phyloP scores from a whole-genome alignment of 2,797 vertebrate species.

The Alectoris magna region DNA sequence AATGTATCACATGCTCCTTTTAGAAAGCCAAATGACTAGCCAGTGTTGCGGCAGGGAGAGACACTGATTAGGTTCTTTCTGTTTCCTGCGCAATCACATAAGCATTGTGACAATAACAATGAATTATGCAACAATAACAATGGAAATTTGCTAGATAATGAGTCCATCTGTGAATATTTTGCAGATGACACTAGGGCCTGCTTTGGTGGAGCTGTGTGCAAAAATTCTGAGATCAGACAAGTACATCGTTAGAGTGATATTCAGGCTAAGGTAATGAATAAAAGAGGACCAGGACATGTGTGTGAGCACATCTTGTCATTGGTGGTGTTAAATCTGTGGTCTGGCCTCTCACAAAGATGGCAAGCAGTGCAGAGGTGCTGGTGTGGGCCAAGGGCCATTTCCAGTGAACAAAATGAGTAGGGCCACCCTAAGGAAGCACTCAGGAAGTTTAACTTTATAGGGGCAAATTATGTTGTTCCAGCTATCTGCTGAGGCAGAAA shows the following conservation, averaged over 20 bases:
- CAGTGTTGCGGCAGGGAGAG: not conserved
- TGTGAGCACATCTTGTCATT: rapidly evolving
- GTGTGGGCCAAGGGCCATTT: not conserved
- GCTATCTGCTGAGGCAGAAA: not conserved
- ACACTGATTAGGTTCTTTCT: not conserved
- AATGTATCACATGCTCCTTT: not conserved
- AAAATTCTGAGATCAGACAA: not conserved
- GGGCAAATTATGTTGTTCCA: not conserved
- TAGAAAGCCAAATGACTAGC: not conserved
- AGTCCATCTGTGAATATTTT: not conserved
- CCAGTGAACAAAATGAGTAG: not conserved
- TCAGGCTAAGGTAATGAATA: not conserved
- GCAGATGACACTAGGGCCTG: not conserved
- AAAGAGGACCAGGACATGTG: rapidly evolving
- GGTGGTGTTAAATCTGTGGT: not conserved
- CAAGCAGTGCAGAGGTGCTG: not conserved
- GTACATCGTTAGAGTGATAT: not conserved
- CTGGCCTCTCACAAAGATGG: not conserved
- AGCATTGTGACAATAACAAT: constrained; percentile 40
- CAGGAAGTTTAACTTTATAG: not conserved
- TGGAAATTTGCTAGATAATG: not conserved
- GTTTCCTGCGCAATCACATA: constrained; percentile 42
- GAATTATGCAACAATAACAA: not conserved
- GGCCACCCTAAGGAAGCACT: not conserved
- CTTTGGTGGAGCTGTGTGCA: not conserved